Evolutionary conservation across 2,888 invertebrate species (phyloP), one percentile per base, ranked within the genome.

Genomic region (Cryptops parisi): DNA sequence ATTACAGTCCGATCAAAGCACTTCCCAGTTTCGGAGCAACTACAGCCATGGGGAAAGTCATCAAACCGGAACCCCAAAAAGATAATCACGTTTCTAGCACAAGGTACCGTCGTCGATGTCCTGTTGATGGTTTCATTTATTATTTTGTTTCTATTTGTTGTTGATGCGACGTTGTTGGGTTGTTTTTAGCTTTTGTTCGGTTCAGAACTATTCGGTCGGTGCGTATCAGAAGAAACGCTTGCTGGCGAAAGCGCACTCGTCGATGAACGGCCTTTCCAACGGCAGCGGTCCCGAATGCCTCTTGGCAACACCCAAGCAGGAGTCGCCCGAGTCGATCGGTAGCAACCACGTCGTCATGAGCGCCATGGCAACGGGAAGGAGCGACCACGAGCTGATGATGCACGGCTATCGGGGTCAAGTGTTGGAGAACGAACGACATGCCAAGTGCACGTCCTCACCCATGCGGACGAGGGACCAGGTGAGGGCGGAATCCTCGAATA

Each of bases 191-290:
- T 53, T 55, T 39, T 55, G 55, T 25, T 25, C 49, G 15, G 26
- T 24, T n/a, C 44, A 55, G 21, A 55, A 49, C 43, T 55, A 55
- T 54, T 24, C 53, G n/a, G 45, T 23, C 5, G 49, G 40, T 27
- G 49, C 44, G 19, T 59, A 59, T 24, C 88, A 90, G 71, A 90
- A 90, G 77, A 90, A 90, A 68, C 78, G 89, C 25, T 73, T 90
- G 52, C 70, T 90, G 58, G 88, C 88, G 52, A 86, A 90, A 71
- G 87, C 86, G 47, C 87, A 88, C 65, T 81, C 79, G 19, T 46
- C 46, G 9, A 6, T 46, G 9, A 19, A 9, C 17, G 33, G 33
- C 33, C 9, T 33, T 9, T 24, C 25, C 15, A 27, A 15, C 27
- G 12, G 3, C 2, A 47, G 17, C 12, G 27, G 21, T 26, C 43